A percentile compares a stretch with the other conserved stretches of the same genome.
These are phyloP conservation scores for Cryptophagus acutangulus DNA, from an alignment of 2,888 invertebrate species.

Conservation along the genomic window DNA sequence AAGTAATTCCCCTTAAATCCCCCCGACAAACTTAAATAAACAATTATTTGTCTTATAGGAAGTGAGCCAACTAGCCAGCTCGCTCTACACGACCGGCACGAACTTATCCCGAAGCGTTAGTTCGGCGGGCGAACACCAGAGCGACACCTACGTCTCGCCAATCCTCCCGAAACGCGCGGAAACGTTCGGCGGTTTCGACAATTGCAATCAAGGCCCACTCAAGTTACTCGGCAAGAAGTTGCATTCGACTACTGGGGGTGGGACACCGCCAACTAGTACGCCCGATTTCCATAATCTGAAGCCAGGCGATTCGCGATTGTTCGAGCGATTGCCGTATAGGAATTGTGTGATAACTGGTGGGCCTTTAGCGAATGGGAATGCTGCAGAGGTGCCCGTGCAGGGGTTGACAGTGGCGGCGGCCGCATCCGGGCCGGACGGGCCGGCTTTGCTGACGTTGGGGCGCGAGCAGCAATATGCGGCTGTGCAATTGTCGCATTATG, in stretches of 20 bases:
- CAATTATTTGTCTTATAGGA: constrained; percentile 52
- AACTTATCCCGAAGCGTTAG: constrained; percentile 86
- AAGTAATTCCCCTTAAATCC: constrained; percentile 49
- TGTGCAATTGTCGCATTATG: constrained; percentile 76
- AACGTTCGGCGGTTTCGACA: constrained; percentile 94
- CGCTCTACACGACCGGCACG: constrained; percentile 67
- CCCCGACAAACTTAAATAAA: constrained; percentile 2
- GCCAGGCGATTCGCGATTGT: constrained; percentile 45
- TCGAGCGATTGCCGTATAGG: constrained; percentile 51
- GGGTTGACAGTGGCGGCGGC: constrained; percentile 24
- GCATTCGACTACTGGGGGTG: constrained; percentile 39
- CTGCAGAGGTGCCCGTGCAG: constrained; percentile 21
- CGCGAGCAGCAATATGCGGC: constrained; percentile 69
- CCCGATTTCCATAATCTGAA: constrained; percentile 46
- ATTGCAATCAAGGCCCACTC: constrained; percentile 43
- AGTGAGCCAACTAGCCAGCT: constrained; percentile 69
- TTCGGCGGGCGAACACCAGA: constrained; percentile 90
- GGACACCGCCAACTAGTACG: constrained; percentile 40
- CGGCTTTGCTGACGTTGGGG: constrained; percentile 50
- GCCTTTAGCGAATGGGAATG: constrained; percentile 46
- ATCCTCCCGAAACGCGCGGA: constrained; percentile 88
- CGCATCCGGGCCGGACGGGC: constrained; percentile 45
- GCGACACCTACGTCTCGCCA: constrained; percentile 77
- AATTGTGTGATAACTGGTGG: constrained; percentile 51
- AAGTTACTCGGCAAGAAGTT: constrained; percentile 43